A percentile compares a stretch with the other conserved stretches of the same genome.
phyloP scores from a whole-genome alignment of 2,797 vertebrate genomes.

The Alauda arvensis region DNA sequence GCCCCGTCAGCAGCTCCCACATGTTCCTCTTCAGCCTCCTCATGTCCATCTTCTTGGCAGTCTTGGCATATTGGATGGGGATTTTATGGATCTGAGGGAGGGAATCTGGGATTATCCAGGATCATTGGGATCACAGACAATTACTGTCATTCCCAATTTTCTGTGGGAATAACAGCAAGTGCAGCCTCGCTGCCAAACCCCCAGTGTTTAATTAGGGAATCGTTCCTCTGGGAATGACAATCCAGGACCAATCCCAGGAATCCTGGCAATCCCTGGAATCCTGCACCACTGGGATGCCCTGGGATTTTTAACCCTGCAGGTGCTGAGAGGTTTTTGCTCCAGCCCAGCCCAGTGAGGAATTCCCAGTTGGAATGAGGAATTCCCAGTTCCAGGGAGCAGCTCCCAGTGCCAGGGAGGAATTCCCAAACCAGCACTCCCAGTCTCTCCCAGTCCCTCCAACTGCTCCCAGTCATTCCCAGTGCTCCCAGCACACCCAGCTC shows the following conservation, averaged over 20 bases:
- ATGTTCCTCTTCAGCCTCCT: conserved; percentile 87
- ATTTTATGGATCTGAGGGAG: conserved; percentile 84
- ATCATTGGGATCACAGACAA: background rate
- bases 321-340: background rate
- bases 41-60: conserved; percentile 95
- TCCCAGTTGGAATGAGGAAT: background rate
- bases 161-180: rapidly evolving
- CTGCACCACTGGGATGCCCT: background rate
- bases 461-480: background rate
- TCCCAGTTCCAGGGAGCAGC: background rate
- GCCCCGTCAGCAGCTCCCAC: conserved; percentile 84
- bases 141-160: rapidly evolving
- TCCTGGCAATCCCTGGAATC: background rate
- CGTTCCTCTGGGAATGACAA: background rate
- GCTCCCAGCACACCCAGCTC: too few relatives aligned
- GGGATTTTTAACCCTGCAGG: background rate
- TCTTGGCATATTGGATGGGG: conserved; percentile 88
- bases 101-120: background rate
- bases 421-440: too few relatives aligned
- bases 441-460: too few relatives aligned
- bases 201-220: background rate
- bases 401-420: background rate
- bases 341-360: background rate
- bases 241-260: background rate
- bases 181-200: background rate